These are phyloP conservation scores for Sula dactylatra DNA, from an alignment of 2,113 vertebrate species.

Conservation along the genomic window DNA sequence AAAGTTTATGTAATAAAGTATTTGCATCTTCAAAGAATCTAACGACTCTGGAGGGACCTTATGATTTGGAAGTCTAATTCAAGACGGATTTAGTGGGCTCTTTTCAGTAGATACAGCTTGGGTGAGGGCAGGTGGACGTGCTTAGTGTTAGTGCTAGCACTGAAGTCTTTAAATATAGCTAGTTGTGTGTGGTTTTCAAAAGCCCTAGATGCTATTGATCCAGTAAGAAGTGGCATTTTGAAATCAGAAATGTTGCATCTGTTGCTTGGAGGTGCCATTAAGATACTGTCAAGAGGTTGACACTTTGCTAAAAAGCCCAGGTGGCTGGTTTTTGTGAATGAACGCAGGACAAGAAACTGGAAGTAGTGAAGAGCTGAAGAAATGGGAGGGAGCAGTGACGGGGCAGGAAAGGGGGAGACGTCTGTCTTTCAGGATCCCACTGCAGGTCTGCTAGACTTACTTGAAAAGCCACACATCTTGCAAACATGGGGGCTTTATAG, in stretches of 20 bases:
- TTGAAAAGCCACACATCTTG: background rate
- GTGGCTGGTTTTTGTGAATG: background rate
- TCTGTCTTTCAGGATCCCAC: background rate
- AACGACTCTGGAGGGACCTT: background rate
- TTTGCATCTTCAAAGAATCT: background rate
- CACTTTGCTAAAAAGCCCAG: background rate
- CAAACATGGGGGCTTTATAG: background rate
- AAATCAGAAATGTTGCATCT: background rate
- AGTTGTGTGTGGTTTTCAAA: background rate
- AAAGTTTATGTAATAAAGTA: background rate
- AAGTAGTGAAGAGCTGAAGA: background rate
- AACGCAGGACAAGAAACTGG: background rate
- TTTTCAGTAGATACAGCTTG: background rate
- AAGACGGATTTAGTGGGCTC: background rate
- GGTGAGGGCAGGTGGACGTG: background rate
- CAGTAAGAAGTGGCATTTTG: background rate
- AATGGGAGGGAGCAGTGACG: background rate
- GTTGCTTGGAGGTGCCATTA: background rate
- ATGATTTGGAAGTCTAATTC: background rate
- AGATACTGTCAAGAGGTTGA: background rate
- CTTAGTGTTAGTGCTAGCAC: background rate
- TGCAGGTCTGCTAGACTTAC: background rate
- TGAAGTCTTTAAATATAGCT: background rate
- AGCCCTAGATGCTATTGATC: background rate
- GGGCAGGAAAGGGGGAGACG: background rate